These are phyloP conservation scores for Macquaria ambigua DNA, from an alignment of 2,113 vertebrate genomes.

Conservation along the genomic window DNA sequence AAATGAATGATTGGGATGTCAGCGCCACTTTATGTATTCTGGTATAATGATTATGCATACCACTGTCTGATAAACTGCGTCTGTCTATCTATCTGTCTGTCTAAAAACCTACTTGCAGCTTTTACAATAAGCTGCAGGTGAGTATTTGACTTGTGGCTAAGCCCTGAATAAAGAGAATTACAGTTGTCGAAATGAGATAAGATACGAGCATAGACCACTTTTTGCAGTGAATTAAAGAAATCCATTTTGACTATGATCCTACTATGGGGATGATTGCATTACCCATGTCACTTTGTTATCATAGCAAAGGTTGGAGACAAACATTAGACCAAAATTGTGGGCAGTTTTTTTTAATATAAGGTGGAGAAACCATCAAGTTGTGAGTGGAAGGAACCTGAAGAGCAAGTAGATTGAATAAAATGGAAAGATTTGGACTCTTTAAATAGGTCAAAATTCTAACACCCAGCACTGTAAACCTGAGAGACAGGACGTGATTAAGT, in stretches of 20 bases:
- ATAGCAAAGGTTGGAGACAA: slow-evolving; percentile 12
- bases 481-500: background rate
- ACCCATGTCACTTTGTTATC: background rate
- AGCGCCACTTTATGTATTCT: slow-evolving; percentile 39
- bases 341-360: background rate
- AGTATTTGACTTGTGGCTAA: slow-evolving; percentile 16
- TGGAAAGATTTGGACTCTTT: background rate
- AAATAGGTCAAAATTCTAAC: background rate
- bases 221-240: background rate
- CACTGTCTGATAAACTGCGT: slow-evolving; percentile 31
- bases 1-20: slow-evolving; percentile 50
- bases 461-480: background rate
- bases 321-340: background rate
- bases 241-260: background rate
- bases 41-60: slow-evolving; percentile 45
- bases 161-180: slow-evolving; percentile 1
- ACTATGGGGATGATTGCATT: background rate
- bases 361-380: background rate
- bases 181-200: background rate
- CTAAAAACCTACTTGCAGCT: slow-evolving; percentile 1
- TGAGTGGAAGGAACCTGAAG: background rate
- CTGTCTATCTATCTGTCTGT: background rate
- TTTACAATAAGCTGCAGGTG: slow-evolving; percentile 19
- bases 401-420: slow-evolving; percentile 1
- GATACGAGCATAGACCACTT: background rate